Percentiles rank a stretch among this genome's conserved stretches.
Conservation (phyloP, 1,140 invertebrate species). For the Heliconius hewitsoni region DNA sequence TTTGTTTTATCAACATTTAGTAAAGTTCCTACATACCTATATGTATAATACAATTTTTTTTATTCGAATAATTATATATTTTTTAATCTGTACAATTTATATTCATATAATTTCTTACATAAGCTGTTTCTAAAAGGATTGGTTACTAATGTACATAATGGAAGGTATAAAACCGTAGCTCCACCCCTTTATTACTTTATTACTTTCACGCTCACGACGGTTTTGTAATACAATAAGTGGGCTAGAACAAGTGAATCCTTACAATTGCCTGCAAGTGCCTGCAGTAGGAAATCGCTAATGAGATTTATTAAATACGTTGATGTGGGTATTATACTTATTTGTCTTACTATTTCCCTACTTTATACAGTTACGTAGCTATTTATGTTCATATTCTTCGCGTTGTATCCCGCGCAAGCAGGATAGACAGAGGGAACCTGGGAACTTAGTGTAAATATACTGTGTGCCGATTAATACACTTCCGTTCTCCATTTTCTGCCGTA, state of each 20-base stretch:
- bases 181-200: conserved; percentile 58
- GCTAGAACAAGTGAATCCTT: conserved; percentile 59
- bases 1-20: no score
- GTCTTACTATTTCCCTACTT: background rate
- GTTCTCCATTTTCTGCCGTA: no score
- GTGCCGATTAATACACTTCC: no score
- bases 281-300: conserved; percentile 62
- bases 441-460: no score
- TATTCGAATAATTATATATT: background rate
- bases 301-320: conserved; percentile 50
- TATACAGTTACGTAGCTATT: no score
- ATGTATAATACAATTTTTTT: background rate
- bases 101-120: no score
- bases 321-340: conserved; percentile 4
- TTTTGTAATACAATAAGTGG: conserved; percentile 65
- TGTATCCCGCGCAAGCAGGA: no score
- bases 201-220: conserved; percentile 56
- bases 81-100: no score
- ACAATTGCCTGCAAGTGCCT: conserved; percentile 49
- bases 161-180: conserved; percentile 21
- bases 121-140: no score
- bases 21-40: background rate
- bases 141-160: background rate
- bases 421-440: no score
- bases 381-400: no score